A percentile compares a stretch with the other conserved stretches of the same genome.
phyloP scores from a whole-genome alignment of 2,113 vertebrate genomes.

The Oreotrochilus melanogaster region DNA sequence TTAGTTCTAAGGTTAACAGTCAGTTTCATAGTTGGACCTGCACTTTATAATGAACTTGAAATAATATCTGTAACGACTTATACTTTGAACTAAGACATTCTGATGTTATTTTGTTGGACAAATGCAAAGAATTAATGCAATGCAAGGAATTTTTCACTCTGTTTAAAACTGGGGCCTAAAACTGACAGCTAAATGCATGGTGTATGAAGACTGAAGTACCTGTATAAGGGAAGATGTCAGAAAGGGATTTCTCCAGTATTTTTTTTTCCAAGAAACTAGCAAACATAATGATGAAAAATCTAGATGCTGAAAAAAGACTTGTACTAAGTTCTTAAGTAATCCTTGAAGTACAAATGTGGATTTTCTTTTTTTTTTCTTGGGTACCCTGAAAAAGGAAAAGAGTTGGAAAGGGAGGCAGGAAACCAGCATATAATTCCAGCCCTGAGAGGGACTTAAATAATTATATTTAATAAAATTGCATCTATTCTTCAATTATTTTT shows the following conservation, averaged over 20 bases:
- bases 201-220: background rate
- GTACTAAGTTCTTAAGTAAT: background rate
- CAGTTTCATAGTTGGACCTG: background rate
- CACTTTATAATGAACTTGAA: conserved; percentile 13
- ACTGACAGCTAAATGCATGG: background rate
- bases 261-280: background rate
- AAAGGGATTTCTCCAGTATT: background rate
- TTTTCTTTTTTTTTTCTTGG: background rate
- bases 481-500: background rate
- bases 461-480: background rate
- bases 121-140: background rate
- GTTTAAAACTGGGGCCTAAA: background rate
- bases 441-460: background rate
- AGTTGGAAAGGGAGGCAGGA: background rate
- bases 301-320: background rate
- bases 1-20: conserved; percentile 53
- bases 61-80: background rate
- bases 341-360: background rate
- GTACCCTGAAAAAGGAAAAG: background rate
- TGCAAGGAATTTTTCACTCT: background rate
- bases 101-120: background rate
- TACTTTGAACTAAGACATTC: conserved; percentile 7
- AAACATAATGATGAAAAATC: background rate
- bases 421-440: background rate
- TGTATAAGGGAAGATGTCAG: background rate